Percentiles rank a stretch among this genome's conserved stretches.
Evolutionary conservation across 2,888 invertebrate species (phyloP).

Genomic region (Eumacrocentrus americanus): DNA sequence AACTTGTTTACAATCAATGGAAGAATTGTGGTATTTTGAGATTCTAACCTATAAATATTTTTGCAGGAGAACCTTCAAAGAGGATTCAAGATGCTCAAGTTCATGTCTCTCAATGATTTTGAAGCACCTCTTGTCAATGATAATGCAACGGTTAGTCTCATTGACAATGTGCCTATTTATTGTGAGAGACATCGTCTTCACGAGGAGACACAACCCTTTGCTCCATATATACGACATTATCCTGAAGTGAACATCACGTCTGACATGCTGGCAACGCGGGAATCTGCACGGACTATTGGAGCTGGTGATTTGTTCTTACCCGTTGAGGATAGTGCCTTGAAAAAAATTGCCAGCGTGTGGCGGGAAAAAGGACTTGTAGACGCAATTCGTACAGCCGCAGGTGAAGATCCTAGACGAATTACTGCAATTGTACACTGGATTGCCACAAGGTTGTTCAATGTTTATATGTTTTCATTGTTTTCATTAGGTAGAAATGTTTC

Average conservation of each 20-base stretch:
- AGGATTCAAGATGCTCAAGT: slow-evolving; percentile 46
- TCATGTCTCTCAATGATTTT: slow-evolving; percentile 51
- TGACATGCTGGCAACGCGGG: slow-evolving; percentile 67
- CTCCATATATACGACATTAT: slow-evolving; percentile 65
- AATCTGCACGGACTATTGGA: slow-evolving; percentile 64
- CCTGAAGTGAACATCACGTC: slow-evolving; percentile 74
- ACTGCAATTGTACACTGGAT: slow-evolving; percentile 62
- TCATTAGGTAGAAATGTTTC: too few relatives aligned
- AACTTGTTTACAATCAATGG: not conserved
- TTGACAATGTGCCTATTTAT: slow-evolving; percentile 39
- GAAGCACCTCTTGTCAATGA: slow-evolving; percentile 39
- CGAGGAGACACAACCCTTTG: slow-evolving; percentile 51
- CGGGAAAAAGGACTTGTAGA: slow-evolving; percentile 77
- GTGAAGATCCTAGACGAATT: slow-evolving; percentile 64
- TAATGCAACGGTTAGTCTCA: slow-evolving; percentile 46
- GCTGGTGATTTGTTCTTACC: slow-evolving; percentile 66
- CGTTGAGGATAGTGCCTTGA: slow-evolving; percentile 75
- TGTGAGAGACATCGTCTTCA: slow-evolving; percentile 46
- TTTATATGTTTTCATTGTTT: too few relatives aligned
- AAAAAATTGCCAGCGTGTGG: slow-evolving; percentile 77
- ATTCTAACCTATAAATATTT: slow-evolving; percentile 16
- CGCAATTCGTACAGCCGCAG: slow-evolving; percentile 69
- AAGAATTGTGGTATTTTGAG: not conserved
- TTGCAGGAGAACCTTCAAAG: not conserved
- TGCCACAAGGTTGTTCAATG: slow-evolving; percentile 49